Base-by-base conservation (phyloP, 2,888 invertebrate genomes). In the Oxycera nigricornis region DNA sequence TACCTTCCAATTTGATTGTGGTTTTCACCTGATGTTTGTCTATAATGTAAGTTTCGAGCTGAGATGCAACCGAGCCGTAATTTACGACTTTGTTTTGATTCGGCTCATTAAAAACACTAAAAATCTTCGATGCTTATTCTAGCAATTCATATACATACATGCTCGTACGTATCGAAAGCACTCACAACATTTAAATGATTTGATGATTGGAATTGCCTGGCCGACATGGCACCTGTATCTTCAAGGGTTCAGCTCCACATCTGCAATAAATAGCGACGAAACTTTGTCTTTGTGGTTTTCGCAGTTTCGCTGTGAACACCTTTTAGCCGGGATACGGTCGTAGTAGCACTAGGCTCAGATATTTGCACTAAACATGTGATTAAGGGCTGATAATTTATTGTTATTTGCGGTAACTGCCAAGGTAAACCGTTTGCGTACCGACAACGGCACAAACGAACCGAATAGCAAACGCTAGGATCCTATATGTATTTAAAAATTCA, bases 401-500 rank as follows among this genome's bases (percentile, higher is more conserved):
- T 70, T 70, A 70, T 70, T 70, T 70, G 70, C 31, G 52, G 70
- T 70, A 70, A 70, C 52, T 70, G 70, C 70, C 52, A 26, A 28
- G 22, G 22, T 22, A 41, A 14, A 39, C 24, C 11, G 35, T 65
- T 39, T 22, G 35, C 35, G 31, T n/a, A n/a, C n/a, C 20, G n/a
- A 39, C 30, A 26, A 11, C 30, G 22, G 22, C 24, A 41, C 68
- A 50, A 68, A 68, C 68, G 52, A 9, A 17, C 68, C 52, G 39
- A 65, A 41, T 41, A 24, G 39, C 65, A 41, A 39, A 65, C 11
- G 30, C 7, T 30, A 9, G 68, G 17, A 28, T 52, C 52, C 55
- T 70, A 55, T 55, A 26, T n/a, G 59, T 59, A 59, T 20, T 72
- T 72, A 72, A 72, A 59, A 72, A 72, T 72, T 72, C 72, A 72